Base-by-base conservation (phyloP, 1,140 invertebrate genomes). In the Ceratosolen fusciceps region DNA sequence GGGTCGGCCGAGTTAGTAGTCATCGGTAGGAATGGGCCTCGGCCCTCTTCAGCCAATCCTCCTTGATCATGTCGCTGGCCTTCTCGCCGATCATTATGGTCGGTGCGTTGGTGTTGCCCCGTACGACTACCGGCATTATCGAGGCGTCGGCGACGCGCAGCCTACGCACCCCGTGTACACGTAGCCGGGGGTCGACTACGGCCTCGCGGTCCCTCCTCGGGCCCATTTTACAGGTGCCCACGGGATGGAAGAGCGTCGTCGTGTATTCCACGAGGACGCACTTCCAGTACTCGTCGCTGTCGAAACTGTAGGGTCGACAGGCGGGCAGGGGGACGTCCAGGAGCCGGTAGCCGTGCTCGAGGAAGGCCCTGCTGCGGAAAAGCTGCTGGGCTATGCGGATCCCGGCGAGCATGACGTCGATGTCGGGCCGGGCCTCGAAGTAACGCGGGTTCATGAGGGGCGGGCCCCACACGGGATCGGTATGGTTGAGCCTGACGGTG, bases 41-140 rank as follows among this genome's bases (percentile, higher is more conserved):
- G 34, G 5, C 31, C 16, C 29, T 19, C 5, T 24, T 19, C 0
- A 80, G n/a, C 85, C 85, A 86, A 12, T 85, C 81, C 16, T 83
- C 76, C 21, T 88, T 88, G 24, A 88, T 88, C 81, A 88, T 84
- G 82, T 96, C 94, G 7, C 93, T 91, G 0, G 92, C 95, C 84
- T 95, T 96, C 85, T 96, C 95, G 0, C 92, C 95, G 60, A 96
- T 95, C 92, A 95, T 95, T 54, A 96, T 94, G 0, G 92, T 92
- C 0, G 95, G 92, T 0, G 95, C 95, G 85, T 96, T 95, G 0
- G 94, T 96, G 81, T 96, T 95, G 4, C 93, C 95, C 14, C 92
- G 92, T 0, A 94, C 91, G 62, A 96, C 93, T 7, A 88, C 90
- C 0, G 96, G 96, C 94, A 96, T 96, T 12, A 96, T 92, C 79